Evolutionary conservation across 2,797 vertebrate genomes (phyloP), one percentile per base, ranked within the genome.

Genomic region (Fundulus diaphanus): DNA sequence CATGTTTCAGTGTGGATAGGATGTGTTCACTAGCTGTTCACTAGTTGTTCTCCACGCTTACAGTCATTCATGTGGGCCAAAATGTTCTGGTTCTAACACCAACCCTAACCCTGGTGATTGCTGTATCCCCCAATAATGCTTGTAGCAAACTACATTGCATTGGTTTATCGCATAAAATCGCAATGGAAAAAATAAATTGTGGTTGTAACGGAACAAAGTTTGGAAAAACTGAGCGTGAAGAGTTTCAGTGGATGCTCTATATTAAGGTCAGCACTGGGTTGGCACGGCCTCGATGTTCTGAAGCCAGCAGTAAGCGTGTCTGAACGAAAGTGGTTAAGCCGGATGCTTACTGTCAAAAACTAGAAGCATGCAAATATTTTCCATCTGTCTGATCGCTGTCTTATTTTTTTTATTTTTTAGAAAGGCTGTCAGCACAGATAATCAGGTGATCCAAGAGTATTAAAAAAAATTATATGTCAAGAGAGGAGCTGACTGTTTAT

Each of bases 321-420:
- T 63, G 35, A 13, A 37, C 20, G 12, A 35, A 63, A 37, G 59
- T 63, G 33, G 59, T 63, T 12, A 37, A 63, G 33, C 33, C 11
- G 20, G 9, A 3, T 37, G 20, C 59, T 59, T 5, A 24, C 4
- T 22, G 59, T 63, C 37, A 63, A 63, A 63, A 63, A 63, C 59
- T 63, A 20, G 59, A 63, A 37, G 59, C 18, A 37, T 18, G 20
- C 33, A 63, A 35, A 37, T 63, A 63, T 35, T 63, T 63, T 63
- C 59, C 33, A 37, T 12, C 33, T 37, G 33, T 33, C 8, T 37
- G 31, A 63, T 37, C 33, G 18, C 8, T 63, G 59, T n/a, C n/a
- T n/a, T n/a, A n/a, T n/a, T n/a, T n/a, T n/a, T 63, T 24, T 63
- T 63, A 37, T 63, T 35, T 63, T 61, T 61, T 18, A 63, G 57